Evolutionary conservation across 2,888 invertebrate species (phyloP), one percentile per base, ranked within the genome.

Genomic region (Tachina fera): DNA sequence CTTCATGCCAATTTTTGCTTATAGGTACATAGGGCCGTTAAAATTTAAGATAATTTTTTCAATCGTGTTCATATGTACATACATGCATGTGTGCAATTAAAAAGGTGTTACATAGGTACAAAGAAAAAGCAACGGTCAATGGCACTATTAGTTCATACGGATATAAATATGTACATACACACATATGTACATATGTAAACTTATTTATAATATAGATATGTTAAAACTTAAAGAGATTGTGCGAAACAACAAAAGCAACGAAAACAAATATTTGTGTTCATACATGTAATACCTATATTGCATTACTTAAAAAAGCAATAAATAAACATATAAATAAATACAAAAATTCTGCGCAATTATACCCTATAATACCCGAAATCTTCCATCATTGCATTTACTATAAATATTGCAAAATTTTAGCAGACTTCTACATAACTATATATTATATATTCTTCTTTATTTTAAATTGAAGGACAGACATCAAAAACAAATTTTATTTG

Each of bases 51-150:
- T 16, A 43, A 1, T 14, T 39, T 63, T 11, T 43, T 13, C n/a
- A 49, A 49, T 14, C n/a, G n/a, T n/a, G n/a, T n/a, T n/a, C n/a
- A n/a, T n/a, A n/a, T n/a, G n/a, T n/a, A n/a, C n/a, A n/a, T n/a
- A n/a, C n/a, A n/a, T 47, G 22, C 43, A 56, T 31, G 22, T 56
- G 22, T 43, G 14, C 22, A 77, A 67, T 76, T 14, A 58, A 19
- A n/a, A 19, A 61, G 45, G 61, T 56, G 19, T 74, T 31, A 31
- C 31, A 83, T 83, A 74, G 74, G 63, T 68, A 75, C 61, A 61
- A 47, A 43, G 49, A 53, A 53, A 70, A 60, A 76, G 74, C 77
- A 81, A 65, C 84, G 84, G 84, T 85, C 84, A 85, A 85, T 85
- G 84, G 84, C 84, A 85, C 61, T 74, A 47, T 63, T 74, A 56